A percentile compares a stretch with the other conserved stretches of the same genome.
Conservation (phyloP, 2,797 vertebrate species). For the Somateria mollissima region DNA sequence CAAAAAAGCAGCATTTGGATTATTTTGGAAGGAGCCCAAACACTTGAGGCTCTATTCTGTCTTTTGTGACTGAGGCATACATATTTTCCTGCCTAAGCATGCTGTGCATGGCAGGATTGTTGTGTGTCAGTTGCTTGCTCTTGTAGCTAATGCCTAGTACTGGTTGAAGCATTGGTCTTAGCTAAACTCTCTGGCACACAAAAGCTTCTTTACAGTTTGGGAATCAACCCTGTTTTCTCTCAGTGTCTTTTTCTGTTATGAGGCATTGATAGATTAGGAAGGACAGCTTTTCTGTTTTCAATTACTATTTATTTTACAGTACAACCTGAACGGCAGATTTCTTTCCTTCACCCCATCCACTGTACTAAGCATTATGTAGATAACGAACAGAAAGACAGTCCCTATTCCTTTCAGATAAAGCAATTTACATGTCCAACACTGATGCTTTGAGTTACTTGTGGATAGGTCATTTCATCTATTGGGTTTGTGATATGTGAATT, state of each 20-base stretch:
- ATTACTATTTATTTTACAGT: neutral
- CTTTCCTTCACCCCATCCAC: accelerated
- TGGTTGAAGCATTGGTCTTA: slow-evolving; percentile 21
- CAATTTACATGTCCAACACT: neutral
- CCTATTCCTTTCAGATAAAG: neutral
- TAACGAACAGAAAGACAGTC: neutral
- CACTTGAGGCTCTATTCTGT: slow-evolving; percentile 73
- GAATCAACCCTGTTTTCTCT: neutral
- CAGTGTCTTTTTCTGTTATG: neutral
- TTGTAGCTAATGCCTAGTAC: slow-evolving; percentile 59
- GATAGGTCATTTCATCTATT: neutral
- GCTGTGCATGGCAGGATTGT: slow-evolving; percentile 57
- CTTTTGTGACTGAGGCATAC: slow-evolving; percentile 55
- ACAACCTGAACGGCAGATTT: neutral
- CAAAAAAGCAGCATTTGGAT: slow-evolving; percentile 69
- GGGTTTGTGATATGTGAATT: neutral
- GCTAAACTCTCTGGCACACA: slow-evolving; percentile 51
- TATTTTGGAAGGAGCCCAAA: slow-evolving; percentile 74
- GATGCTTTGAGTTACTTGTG: neutral
- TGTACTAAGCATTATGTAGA: neutral
- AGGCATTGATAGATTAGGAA: neutral
- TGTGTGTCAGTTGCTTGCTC: slow-evolving; percentile 53
- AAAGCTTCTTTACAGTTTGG: neutral
- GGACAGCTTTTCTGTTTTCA: neutral
- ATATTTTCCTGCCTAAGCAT: slow-evolving; percentile 69